Evolutionary conservation across 2,113 vertebrate genomes (phyloP), one percentile per base, ranked within the genome.

Genomic region (Pollimyrus isidori): DNA sequence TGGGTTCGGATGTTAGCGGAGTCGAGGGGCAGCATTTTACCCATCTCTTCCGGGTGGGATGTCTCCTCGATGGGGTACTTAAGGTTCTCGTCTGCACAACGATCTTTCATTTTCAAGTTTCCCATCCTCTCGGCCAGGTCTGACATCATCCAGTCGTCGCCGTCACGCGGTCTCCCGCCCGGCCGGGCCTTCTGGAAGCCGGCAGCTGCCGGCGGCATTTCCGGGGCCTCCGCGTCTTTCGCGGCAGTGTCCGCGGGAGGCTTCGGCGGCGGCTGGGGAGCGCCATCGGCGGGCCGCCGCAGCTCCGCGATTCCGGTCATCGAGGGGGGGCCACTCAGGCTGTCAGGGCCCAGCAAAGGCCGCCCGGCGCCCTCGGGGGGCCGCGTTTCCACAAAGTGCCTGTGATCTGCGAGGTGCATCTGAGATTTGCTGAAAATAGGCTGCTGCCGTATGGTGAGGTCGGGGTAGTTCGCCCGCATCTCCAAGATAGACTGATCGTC

Each of bases 391-490:
- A 0, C 89, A 82, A 7, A 39, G 49, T 86, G 88, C 7, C 62
- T 90, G 69, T 84, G 87, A 48, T 85, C 83, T 90, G 85, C n/a
- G 48, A 39, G 42, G 80, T 58, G 85, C 65, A 45, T 89, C 88
- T 91, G 84, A 21, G 50, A 87, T 87, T 93, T 92, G 30, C 89
- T 90, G 86, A 96, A 94, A 58, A 96, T 89, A 1, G 92, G 94
- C 45, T 92, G 92, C 86, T 91, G 94, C 49, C 94, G 93, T 87
- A 98, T 94, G 87, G 94, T 91, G 53, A 97, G 95, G 93, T 97
- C 97, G 4, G 95, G 97, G 50, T 97, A 98, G 53, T 76, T 93
- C 88, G 56, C 89, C 89, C 93, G 92, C 93, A 96, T 95, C 88
- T 96, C 95, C 89, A 94, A 88, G 6, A 95, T 93, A 10, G 95